phyloP scores from a whole-genome alignment of 2,888 invertebrate genomes.

The Drosophila niveifrons region DNA sequence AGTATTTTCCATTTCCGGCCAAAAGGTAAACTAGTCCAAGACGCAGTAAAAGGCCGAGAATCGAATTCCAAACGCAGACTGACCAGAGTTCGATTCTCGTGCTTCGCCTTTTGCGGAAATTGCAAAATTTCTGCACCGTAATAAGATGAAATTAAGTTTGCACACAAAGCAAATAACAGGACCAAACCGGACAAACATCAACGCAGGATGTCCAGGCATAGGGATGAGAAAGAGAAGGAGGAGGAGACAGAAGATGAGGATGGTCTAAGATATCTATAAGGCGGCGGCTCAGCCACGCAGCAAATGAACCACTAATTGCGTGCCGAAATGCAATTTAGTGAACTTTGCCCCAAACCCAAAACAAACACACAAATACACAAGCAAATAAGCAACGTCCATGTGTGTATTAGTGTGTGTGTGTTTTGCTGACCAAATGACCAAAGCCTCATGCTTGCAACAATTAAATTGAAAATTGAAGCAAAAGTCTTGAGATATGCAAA shows the following conservation, averaged over 20 bases:
- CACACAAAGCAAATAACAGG: constrained; percentile 61
- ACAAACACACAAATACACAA: constrained; percentile 41
- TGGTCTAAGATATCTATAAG: constrained; percentile 33
- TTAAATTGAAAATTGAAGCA: constrained; percentile 72
- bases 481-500: constrained; percentile 78
- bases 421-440: constrained; percentile 58
- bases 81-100: constrained; percentile 33
- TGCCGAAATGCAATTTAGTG: constrained; percentile 84
- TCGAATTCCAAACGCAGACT: constrained; percentile 23
- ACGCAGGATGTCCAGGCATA: neutral
- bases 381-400: constrained; percentile 14
- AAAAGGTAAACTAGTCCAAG: constrained; percentile 46
- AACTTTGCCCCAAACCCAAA: constrained; percentile 68
- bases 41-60: constrained; percentile 11
- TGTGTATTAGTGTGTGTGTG: neutral
- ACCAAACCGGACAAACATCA: constrained; percentile 45
- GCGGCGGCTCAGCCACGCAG: constrained; percentile 66
- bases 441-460: constrained; percentile 49
- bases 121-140: constrained; percentile 80
- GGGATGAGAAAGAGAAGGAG: neutral
- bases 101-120: constrained; percentile 65
- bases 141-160: constrained; percentile 80
- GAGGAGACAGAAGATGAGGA: neutral
- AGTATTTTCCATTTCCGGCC: constrained; percentile 73
- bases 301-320: constrained; percentile 84